Percentiles rank a stretch among this genome's conserved stretches.
These are phyloP conservation scores for Gracilinanus agilis DNA, from an alignment of 2,113 vertebrate genomes.

Conservation along the genomic window DNA sequence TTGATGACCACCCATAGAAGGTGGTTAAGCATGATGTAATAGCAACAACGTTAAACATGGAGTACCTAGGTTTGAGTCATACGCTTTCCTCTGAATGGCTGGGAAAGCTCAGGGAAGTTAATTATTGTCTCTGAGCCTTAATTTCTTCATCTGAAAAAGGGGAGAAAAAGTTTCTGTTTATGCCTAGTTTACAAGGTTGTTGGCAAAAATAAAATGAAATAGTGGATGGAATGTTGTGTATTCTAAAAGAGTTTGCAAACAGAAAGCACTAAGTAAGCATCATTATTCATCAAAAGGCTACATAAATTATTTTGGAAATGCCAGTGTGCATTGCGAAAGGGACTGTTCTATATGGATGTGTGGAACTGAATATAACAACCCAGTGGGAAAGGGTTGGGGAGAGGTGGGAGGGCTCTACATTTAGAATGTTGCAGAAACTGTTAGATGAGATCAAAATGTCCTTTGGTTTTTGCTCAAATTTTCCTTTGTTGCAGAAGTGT, in stretches of 20 bases:
- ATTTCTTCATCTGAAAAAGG: not conserved
- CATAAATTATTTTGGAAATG: not conserved
- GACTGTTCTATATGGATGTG: not conserved
- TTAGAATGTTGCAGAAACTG: not conserved
- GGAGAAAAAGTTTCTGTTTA: not conserved
- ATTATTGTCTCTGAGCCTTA: not conserved
- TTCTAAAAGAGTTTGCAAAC: not conserved
- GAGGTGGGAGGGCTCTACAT: not conserved
- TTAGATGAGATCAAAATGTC: not conserved
- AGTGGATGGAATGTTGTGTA: not conserved
- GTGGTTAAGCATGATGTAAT: not conserved
- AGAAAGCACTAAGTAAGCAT: not conserved
- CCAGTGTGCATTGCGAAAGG: not conserved
- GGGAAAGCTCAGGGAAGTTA: not conserved
- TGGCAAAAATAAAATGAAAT: not conserved
- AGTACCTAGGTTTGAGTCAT: not conserved
- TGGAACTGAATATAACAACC: not conserved
- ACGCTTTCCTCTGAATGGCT: not conserved
- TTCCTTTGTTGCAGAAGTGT: not conserved
- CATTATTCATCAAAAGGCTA: not conserved
- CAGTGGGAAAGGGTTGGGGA: not conserved
- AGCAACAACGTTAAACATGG: not conserved
- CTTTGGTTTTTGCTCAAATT: not conserved
- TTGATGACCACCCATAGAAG: not conserved
- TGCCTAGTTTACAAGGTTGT: not conserved